Evolutionary conservation across 2,888 invertebrate genomes (phyloP), one percentile per base, ranked within the genome.

Genomic region (Liopterus haemorrhoidalis): DNA sequence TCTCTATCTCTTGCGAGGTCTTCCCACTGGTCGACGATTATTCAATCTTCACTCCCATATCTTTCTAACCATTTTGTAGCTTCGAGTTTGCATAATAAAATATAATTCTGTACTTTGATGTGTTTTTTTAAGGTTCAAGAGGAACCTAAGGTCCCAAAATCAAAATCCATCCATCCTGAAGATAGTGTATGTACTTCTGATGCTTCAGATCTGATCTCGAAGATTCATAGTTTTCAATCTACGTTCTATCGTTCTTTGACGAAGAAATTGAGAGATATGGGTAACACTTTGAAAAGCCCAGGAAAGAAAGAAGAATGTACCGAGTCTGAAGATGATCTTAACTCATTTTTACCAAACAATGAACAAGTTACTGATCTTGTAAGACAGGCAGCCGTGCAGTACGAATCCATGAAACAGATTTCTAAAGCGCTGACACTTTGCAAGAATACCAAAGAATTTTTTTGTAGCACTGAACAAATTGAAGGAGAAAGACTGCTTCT

Each of bases 401-500:
- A 51, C 38, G 52, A 56, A 41, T 46, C 50, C 2, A 50, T 56
- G 14, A 54, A 64, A 30, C 73, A 74, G 54, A 58, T 72, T 5
- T 63, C 66, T 2, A 70, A 72, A 52, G 71, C 72, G 1, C 62
- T 74, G 6, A 65, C 57, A 11, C 59, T 71, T 15, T 75, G 75
- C 46, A 63, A 66, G 1, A 64, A 64, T 19, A 61, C 66, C 51
- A 71, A 70, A 5, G 69, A 71, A 49, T 66, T 74, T 47, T 62
- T 65, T 37, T 61, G 61, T 8, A 70, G 73, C n/a, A 52, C 61
- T 0, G 73, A 73, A 56, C 69, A 72, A 59, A 65, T 74, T 0
- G 74, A 74, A 51, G 73, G 71, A 0, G 73, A 75, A 52, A 64
- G 72, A 2, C 59, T 72, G 14, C 50, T 74, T 5, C 54, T 74